Evolutionary conservation across 1,140 invertebrate species (phyloP).

Genomic region (Ceratoteleas bidentatus): DNA sequence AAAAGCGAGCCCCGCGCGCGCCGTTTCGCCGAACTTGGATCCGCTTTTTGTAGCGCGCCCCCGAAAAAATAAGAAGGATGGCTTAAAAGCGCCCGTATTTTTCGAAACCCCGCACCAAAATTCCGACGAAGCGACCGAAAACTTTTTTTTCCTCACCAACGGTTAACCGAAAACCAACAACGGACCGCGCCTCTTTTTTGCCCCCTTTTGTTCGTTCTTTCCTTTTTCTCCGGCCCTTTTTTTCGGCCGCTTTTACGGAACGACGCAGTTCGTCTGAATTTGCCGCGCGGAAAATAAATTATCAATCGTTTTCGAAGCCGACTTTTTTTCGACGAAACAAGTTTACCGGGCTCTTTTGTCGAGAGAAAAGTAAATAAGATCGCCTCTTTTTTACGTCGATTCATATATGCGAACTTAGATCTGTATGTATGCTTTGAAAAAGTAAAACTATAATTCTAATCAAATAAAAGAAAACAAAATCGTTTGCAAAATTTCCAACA

Average conservation of each 20-base stretch:
- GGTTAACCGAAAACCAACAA: too few relatives aligned
- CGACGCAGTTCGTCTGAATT: too few relatives aligned
- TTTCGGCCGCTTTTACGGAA: constrained; percentile 5
- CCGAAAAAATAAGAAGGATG: constrained; percentile 22
- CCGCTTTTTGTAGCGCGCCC: constrained; percentile 6
- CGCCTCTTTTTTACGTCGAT: too few relatives aligned
- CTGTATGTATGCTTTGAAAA: too few relatives aligned
- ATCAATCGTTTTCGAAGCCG: neutral
- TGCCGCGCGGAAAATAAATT: constrained; percentile 12
- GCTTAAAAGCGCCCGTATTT: constrained; percentile 22
- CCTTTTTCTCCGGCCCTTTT: neutral
- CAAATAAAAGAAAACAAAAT: too few relatives aligned
- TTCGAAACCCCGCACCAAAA: constrained; percentile 20
- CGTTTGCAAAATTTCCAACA: too few relatives aligned
- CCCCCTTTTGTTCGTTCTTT: too few relatives aligned
- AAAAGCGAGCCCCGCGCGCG: constrained; percentile 36
- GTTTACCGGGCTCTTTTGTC: neutral
- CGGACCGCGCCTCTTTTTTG: too few relatives aligned
- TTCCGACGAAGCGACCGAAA: constrained; percentile 14
- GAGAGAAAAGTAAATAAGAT: too few relatives aligned
- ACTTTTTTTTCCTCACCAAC: too few relatives aligned
- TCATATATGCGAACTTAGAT: too few relatives aligned
- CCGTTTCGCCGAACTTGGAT: constrained; percentile 30
- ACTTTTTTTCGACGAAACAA: constrained; percentile 12
- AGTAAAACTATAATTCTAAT: too few relatives aligned